Conservation (phyloP, 2,888 invertebrate genomes). For the Pecten maximus region DNA sequence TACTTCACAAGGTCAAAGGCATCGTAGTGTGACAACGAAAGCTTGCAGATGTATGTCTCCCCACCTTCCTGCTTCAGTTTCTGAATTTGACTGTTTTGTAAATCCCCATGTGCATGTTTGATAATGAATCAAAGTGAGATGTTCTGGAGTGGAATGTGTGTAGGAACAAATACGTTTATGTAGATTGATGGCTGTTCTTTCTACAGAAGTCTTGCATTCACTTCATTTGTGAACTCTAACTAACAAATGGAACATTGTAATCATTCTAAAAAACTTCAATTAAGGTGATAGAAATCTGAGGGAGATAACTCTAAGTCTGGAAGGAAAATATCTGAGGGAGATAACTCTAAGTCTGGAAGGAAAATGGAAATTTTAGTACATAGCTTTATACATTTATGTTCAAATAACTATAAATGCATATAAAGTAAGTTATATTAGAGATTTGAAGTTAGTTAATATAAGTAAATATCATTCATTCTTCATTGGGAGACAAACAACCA, state of each 20-base stretch:
- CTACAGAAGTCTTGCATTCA: background rate
- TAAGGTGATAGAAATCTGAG: too few species aligned
- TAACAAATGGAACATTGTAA: too few species aligned
- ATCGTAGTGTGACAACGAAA: background rate
- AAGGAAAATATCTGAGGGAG: too few species aligned
- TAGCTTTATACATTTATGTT: too few species aligned
- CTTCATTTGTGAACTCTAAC: background rate
- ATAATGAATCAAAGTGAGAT: background rate
- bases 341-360: too few species aligned
- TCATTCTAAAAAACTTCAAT: background rate
- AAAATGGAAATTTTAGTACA: too few species aligned
- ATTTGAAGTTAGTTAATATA: too few species aligned
- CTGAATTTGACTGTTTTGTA: background rate
- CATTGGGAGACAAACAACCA: background rate
- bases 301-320: too few species aligned
- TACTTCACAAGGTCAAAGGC: slow-evolving; percentile 16
- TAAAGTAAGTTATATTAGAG: too few species aligned
- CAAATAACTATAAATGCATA: too few species aligned
- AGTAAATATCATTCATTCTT: too few species aligned
- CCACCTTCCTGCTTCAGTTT: background rate
- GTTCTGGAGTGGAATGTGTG: background rate
- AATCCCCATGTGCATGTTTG: background rate
- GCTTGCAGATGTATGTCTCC: background rate
- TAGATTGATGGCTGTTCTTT: background rate
- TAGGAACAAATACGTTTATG: background rate